Conservation (phyloP, 2,888 invertebrate genomes). For the Conistra vaccinii region DNA sequence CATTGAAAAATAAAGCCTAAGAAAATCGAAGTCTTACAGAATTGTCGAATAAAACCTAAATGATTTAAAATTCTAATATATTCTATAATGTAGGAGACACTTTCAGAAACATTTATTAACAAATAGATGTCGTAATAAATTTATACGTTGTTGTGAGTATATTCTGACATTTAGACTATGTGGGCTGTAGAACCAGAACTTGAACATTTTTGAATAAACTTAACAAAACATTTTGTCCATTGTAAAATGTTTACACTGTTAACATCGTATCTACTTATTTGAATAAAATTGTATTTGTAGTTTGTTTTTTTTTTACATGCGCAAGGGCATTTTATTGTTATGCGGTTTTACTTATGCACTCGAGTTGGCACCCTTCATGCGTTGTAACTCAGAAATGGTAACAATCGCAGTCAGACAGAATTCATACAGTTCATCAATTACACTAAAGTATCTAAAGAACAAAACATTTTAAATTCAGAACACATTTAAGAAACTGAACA, state of each 20-base stretch:
- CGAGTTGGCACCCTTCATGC: no score
- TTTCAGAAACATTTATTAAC: background rate
- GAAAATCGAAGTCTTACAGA: no score
- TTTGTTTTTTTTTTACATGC: background rate
- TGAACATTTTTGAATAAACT: slow-evolving; percentile 2
- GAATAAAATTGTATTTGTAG: background rate
- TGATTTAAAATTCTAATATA: no score
- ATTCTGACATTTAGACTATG: slow-evolving; percentile 16
- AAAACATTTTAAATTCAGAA: slow-evolving; percentile 26
- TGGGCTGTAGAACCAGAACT: slow-evolving; percentile 28
- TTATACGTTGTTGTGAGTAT: background rate
- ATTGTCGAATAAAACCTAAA: background rate
- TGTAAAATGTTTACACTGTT: background rate
- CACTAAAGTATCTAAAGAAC: background rate
- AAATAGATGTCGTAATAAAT: background rate
- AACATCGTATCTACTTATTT: background rate
- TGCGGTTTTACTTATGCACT: background rate
- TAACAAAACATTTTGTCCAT: background rate
- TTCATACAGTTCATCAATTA: background rate
- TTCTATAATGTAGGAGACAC: no score
- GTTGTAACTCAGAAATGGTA: no score
- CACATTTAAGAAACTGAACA: slow-evolving; percentile 21
- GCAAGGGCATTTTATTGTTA: no score
- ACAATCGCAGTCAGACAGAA: background rate
- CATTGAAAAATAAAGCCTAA: background rate